phyloP scores from a whole-genome alignment of 2,797 vertebrate species.

The Falco biarmicus region DNA sequence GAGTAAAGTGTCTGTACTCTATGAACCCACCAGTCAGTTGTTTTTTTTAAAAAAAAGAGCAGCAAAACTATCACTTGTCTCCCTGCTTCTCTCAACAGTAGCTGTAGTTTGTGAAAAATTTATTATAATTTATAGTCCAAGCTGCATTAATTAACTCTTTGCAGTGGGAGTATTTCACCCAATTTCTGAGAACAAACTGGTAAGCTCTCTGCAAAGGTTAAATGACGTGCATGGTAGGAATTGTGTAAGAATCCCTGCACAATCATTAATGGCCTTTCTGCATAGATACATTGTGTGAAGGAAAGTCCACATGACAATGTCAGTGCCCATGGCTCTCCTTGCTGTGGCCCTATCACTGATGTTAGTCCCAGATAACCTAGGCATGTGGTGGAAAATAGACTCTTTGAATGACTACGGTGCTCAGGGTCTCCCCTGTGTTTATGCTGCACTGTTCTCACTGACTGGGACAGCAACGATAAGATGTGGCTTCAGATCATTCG shows the following conservation, averaged over 20 bases:
- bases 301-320: background rate
- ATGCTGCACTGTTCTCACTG: background rate
- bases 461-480: background rate
- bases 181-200: background rate
- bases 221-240: background rate
- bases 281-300: background rate
- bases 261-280: constrained; percentile 16
- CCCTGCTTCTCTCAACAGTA: constrained; percentile 35
- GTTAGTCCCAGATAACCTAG: background rate
- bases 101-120: constrained; percentile 45
- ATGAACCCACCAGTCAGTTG: constrained; percentile 39
- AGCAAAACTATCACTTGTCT: background rate
- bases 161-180: background rate
- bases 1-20: constrained; percentile 66
- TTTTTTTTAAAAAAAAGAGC: background rate
- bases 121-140: constrained; percentile 7
- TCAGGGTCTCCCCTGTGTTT: background rate
- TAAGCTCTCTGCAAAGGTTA: background rate
- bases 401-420: background rate
- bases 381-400: rapidly evolving
- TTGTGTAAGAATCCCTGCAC: constrained; percentile 3
- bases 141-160: constrained; percentile 58
- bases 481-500: background rate
- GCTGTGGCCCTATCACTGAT: background rate
- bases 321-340: background rate